Percentiles rank a stretch among this genome's conserved stretches.
Conservation (phyloP, 2,797 vertebrate species). For the Spinibarbus caldwelli region DNA sequence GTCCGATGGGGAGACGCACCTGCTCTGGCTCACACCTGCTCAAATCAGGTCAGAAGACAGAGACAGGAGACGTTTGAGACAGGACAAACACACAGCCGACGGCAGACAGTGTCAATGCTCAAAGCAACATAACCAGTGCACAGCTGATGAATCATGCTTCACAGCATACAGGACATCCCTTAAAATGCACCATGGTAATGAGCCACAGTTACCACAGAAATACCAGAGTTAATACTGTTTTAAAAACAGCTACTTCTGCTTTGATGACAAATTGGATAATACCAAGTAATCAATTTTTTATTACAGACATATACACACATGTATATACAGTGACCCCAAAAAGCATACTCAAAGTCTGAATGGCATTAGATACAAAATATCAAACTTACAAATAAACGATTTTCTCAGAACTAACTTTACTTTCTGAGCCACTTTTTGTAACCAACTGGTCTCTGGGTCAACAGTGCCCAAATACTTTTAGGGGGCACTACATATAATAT, state of each 20-base stretch:
- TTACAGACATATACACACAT: neutral
- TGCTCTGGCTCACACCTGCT: constrained; percentile 86
- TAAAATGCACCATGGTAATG: neutral
- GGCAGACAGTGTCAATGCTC: neutral
- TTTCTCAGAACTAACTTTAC: neutral
- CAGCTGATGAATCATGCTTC: constrained; percentile 44
- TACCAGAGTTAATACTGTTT: constrained; percentile 14
- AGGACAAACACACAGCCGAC: neutral
- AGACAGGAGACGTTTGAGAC: constrained; percentile 18
- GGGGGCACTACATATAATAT: neutral
- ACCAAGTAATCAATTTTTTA: neutral
- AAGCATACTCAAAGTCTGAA: neutral
- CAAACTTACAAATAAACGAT: neutral
- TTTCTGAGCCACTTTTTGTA: no score
- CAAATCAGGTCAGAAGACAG: constrained; percentile 55
- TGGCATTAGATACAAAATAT: neutral
- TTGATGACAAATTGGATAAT: neutral
- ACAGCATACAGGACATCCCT: constrained; percentile 12
- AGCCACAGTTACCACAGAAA: constrained; percentile 13
- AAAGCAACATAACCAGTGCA: constrained; percentile 9
- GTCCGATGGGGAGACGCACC: constrained; percentile 86
- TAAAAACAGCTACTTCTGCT: neutral
- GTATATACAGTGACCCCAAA: neutral
- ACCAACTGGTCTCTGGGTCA: no score
- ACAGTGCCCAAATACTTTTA: neutral